Base-by-base conservation (phyloP, 2,113 vertebrate genomes). In the Mohoua ochrocephala region DNA sequence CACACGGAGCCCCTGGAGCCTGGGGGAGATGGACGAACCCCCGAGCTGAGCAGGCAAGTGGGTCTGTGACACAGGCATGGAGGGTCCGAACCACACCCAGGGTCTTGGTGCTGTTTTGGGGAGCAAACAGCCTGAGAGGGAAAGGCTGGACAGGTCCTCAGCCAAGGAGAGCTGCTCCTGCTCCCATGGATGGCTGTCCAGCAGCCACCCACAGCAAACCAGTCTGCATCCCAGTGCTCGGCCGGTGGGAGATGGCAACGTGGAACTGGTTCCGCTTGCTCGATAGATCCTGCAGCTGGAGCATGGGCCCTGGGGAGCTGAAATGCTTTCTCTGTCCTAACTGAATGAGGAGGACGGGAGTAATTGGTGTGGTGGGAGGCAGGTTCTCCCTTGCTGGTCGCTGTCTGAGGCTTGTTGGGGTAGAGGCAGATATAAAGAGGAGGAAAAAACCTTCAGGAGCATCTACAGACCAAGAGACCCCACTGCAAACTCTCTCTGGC, bases 41-140 rank as follows among this genome's bases (percentile, higher is more conserved):
- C 75, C 3, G 10, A 47, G 41, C 52, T n/a, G 21, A 83, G 52
- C 77, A 8, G 54, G n/a, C 2, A 1, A 10, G 22, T 21, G 3
- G 1, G 15, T 22, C 61, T 33, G 52, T 16, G 8, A 27, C 11
- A 30, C 1, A 0, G 31, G 26, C 10, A 2, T 2, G 37, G 2
- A 20, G 6, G 20, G 12, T n/a, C 41, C 0, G 1, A 13, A 13
- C 26, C 67, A 4, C 1, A 0, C 7, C 13, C 47, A 23, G 30
- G 31, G 23, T 22, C 35, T 5, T 2, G 17, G 4, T 41, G 44
- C 54, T 49, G 56, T 37, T 78, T n/a, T 0, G 0, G 39, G 47
- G 52, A 59, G 69, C 26, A 13, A 33, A 41, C 6, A 52, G 37
- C 42, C 50, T 7, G 52, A 1, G 4, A 5, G 6, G 35, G 64